phyloP scores from a whole-genome alignment of 2,113 vertebrate genomes.

The Garra rufa region DNA sequence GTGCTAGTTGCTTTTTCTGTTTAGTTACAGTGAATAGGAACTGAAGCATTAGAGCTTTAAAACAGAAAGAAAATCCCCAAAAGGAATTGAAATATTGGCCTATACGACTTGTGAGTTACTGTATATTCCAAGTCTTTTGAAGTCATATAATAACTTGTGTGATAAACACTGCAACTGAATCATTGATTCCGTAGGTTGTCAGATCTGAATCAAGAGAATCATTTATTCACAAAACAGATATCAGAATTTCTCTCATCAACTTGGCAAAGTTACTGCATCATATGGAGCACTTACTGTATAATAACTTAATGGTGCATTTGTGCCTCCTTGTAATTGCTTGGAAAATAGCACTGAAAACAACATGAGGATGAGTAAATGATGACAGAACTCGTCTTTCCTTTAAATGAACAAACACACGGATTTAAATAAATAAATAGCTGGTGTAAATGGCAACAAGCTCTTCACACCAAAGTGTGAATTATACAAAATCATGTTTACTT shows the following conservation, averaged over 20 bases:
- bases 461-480: slow-evolving; percentile 4
- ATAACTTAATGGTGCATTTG: neutral
- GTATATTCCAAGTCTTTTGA: neutral
- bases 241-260: neutral
- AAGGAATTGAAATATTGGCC: neutral
- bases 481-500: neutral
- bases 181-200: too few relatives aligned
- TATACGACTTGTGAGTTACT: neutral
- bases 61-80: neutral
- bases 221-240: slow-evolving; percentile 5
- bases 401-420: neutral
- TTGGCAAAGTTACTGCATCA: neutral
- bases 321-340: neutral
- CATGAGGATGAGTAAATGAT: neutral
- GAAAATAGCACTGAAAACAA: neutral
- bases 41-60: neutral
- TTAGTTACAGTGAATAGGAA: neutral
- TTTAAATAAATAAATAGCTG: neutral
- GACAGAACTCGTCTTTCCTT: neutral
- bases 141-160: neutral
- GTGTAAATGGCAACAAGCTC: slow-evolving; percentile 6
- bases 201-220: neutral
- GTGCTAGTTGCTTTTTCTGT: neutral
- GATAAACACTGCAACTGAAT: neutral
- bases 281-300: neutral